Evolutionary conservation across 2,797 vertebrate genomes (phyloP).

Genomic region (Pantherophis vulpinus): DNA sequence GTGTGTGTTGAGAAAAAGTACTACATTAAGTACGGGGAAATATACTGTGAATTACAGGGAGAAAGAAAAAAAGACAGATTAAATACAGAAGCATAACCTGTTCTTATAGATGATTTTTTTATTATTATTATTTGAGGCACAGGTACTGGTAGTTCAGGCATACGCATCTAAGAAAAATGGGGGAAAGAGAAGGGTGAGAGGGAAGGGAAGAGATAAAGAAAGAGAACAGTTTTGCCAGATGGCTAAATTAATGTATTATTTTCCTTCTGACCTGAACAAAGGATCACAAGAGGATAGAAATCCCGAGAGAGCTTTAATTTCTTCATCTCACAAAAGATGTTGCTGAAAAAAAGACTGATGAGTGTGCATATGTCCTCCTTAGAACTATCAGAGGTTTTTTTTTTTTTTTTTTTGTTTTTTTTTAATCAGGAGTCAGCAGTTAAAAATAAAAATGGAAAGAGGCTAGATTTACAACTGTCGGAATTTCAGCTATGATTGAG

Average conservation of each 20-base stretch:
- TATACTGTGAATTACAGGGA: neutral
- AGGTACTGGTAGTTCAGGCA: neutral
- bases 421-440: neutral
- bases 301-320: neutral
- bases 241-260: neutral
- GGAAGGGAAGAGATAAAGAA: neutral
- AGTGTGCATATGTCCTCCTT: neutral
- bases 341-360: neutral
- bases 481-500: neutral
- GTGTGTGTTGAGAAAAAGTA: neutral
- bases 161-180: neutral
- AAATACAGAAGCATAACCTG: neutral
- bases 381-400: neutral
- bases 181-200: neutral
- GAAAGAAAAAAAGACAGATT: neutral
- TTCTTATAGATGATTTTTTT: neutral
- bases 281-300: neutral
- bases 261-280: neutral
- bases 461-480: neutral
- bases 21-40: neutral
- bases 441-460: neutral
- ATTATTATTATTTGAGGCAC: neutral
- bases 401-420: neutral
- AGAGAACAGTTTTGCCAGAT: neutral
- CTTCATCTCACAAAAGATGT: neutral